Evolutionary conservation across 2,113 vertebrate species (phyloP).

Genomic region (Peromyscus maniculatus): DNA sequence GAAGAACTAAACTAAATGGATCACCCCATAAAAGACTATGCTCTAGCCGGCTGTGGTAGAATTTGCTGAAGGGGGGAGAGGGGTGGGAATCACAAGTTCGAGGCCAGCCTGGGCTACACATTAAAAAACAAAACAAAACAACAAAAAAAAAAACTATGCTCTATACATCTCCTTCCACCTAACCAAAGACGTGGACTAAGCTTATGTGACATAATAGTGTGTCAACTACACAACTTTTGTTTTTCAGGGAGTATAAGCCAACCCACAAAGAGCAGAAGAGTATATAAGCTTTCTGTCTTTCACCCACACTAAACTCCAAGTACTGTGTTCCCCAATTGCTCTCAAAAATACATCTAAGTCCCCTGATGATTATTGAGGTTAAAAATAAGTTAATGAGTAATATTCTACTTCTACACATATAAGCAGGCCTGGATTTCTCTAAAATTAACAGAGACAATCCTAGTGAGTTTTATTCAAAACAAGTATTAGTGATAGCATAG

Average conservation of each 20-base stretch:
- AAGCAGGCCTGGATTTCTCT: background rate
- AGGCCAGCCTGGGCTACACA: no score
- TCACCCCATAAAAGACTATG: background rate
- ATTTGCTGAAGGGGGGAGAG: no score
- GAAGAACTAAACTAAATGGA: background rate
- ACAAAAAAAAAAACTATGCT: background rate
- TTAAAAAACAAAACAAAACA: no score
- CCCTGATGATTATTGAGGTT: background rate
- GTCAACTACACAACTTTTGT: background rate
- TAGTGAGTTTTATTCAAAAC: conserved; percentile 40
- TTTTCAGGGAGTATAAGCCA: background rate
- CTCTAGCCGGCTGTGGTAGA: no score
- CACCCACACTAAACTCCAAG: background rate
- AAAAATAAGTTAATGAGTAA: background rate
- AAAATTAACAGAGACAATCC: background rate
- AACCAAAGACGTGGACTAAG: background rate
- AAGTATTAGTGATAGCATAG: background rate
- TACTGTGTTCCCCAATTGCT: background rate
- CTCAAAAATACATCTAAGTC: background rate
- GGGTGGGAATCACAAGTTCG: no score
- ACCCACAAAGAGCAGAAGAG: background rate
- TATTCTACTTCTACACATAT: background rate
- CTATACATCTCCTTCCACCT: background rate
- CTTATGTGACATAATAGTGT: background rate
- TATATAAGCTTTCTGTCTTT: conserved; percentile 1